phyloP scores from a whole-genome alignment of 2,888 invertebrate genomes.

The Euzophera pinguis region DNA sequence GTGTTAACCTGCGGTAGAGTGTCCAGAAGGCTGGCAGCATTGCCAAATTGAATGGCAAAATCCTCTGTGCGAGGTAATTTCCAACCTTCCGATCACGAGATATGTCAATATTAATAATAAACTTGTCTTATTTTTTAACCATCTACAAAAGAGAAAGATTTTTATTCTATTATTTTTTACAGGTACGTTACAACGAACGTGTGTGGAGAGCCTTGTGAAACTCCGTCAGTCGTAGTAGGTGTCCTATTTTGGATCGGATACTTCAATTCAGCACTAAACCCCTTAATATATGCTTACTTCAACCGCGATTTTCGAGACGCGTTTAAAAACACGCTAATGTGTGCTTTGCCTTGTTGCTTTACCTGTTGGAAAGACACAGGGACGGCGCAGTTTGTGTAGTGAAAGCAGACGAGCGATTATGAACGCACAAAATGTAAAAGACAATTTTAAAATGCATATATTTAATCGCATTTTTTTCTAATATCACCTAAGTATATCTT shows the following conservation, averaged over 20 bases:
- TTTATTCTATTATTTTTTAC: conserved; percentile 24
- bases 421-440: not conserved
- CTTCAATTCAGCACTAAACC: conserved; percentile 96
- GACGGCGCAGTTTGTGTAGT: conserved; percentile 78
- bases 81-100: no score
- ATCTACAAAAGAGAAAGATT: no score
- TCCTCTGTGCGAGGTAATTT: no score
- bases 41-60: no score
- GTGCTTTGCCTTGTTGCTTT: conserved; percentile 91
- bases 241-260: conserved; percentile 98
- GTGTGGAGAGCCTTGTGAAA: conserved; percentile 90
- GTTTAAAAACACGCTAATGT: conserved; percentile 93
- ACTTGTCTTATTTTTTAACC: no score
- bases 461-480: not conserved
- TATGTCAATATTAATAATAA: no score
- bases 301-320: conserved; percentile 98
- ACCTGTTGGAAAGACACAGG: conserved; percentile 85
- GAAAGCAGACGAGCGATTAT: conserved; percentile 31
- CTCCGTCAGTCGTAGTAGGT: conserved; percentile 92
- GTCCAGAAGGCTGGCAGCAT: no score
- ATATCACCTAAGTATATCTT: no score
- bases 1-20: no score
- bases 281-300: conserved; percentile 97
- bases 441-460: no score
- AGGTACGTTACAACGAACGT: conserved; percentile 93